A percentile compares a stretch with the other conserved stretches of the same genome.
phyloP scores from a whole-genome alignment of 30 jellyfish, hydroid and myxozoan species.

The Turritopsis rubra region DNA sequence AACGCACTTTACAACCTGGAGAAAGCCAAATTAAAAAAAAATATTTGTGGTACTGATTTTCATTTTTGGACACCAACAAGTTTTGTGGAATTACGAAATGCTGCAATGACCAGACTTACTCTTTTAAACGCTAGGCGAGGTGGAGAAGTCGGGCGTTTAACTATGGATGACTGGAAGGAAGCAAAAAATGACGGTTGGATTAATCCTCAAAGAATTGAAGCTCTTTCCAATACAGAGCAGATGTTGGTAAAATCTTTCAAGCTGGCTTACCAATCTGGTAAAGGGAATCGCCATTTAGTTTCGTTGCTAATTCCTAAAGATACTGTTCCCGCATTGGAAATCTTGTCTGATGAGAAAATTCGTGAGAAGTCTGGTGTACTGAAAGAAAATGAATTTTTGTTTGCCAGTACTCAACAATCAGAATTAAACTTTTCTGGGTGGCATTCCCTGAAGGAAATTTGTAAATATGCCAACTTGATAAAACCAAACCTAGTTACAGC shows the following conservation, averaged over 20 bases:
- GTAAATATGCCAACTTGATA: neutral
- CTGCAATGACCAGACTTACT: neutral
- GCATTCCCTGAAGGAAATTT: neutral
- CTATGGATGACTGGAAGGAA: neutral
- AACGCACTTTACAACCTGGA: neutral
- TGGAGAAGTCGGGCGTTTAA: neutral
- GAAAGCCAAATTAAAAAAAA: neutral
- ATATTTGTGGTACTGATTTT: neutral
- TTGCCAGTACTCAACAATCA: constrained; percentile 9
- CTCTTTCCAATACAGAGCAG: neutral
- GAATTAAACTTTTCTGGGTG: constrained; percentile 1
- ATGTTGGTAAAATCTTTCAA: neutral
- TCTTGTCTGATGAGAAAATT: neutral
- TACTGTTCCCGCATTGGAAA: neutral
- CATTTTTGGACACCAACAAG: neutral
- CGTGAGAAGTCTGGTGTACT: neutral
- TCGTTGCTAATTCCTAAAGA: constrained; percentile 2
- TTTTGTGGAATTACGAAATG: neutral
- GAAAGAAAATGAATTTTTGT: neutral
- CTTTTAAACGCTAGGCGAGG: neutral
- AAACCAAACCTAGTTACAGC: constrained; percentile 1
- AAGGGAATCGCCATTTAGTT: constrained; percentile 8
- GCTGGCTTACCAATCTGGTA: constrained; percentile 3
- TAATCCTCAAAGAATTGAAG: neutral
- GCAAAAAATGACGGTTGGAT: neutral